Evolutionary conservation across 2,888 invertebrate genomes (phyloP), one percentile per base, ranked within the genome.

Genomic region (Lithophane semibrunnea): DNA sequence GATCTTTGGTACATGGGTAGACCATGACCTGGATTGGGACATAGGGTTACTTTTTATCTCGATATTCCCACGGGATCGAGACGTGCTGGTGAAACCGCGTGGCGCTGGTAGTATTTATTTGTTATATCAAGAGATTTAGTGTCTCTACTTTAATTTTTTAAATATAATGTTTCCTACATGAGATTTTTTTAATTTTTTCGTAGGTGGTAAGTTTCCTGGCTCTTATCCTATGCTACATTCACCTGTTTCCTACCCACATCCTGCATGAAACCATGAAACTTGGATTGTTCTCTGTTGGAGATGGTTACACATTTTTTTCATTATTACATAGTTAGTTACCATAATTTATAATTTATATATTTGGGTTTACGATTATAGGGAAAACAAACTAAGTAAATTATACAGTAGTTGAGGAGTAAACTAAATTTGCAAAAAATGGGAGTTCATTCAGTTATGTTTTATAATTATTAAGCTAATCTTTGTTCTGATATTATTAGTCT

Each of bases 181-280:
- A 56, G 66, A 90, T 58, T 7, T 54, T 42, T 29, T n/a, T 18
- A 10, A 13, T 44, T 92, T 93, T 87, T 88, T 93, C 92, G 49
- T 95, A 96, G 95, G 88, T 90, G 94, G 95, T 96, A 95, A 95
- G 95, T 94, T 92, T 77, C 84, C 88, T 85, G 87, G 83, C 86
- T 85, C 85, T 85, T 82, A 69, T 49, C 49, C 18, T 73, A 29
- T 63, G 76, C 73, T 68, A 66, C 52, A 66, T 9, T 29, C 21
- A 21, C 37, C 79, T 73, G 66, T 58, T 68, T 70, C 72, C 75
- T 61, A 66, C 52, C 65, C 60, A 37, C 37, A 29, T 70, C 60
- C 66, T 77, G 82, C 81, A 85, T 77, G 78, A 82, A 85, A 79
- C 79, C 86, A 88, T 86, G 84, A 88, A 80, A 86, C 86, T 89